phyloP scores from a whole-genome alignment of 2,888 invertebrate species.

The Masnerella sp. region DNA sequence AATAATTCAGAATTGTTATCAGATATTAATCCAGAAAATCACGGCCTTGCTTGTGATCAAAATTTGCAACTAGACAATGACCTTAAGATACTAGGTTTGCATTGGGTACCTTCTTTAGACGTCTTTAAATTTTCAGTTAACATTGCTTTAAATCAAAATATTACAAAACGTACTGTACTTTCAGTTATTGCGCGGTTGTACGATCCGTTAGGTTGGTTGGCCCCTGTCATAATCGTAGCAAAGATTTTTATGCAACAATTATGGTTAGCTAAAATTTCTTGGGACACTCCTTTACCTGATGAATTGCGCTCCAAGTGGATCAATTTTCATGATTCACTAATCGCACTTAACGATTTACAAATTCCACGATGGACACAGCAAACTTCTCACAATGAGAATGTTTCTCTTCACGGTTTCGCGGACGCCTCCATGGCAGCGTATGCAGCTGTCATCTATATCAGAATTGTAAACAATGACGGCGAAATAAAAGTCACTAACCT shows the following conservation, averaged over 20 bases:
- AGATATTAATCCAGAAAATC: not conserved
- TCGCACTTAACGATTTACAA: not conserved
- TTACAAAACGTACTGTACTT: not conserved
- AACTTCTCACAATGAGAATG: not conserved
- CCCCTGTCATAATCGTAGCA: not conserved
- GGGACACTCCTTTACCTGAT: not conserved
- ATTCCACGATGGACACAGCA: not conserved
- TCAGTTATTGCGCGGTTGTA: slow-evolving; percentile 11
- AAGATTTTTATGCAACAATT: slow-evolving; percentile 38
- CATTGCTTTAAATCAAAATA: not conserved
- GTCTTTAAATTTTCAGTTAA: not conserved
- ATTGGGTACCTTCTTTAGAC: slow-evolving; percentile 20
- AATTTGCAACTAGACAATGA: not conserved
- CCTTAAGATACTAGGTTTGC: slow-evolving; percentile 5
- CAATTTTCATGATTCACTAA: not conserved
- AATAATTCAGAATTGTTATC: not conserved
- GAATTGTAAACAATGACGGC: not conserved
- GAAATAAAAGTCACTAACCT: not conserved
- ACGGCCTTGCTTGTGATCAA: not conserved
- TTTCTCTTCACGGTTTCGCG: slow-evolving; percentile 8
- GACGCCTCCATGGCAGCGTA: slow-evolving; percentile 21
- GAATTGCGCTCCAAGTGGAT: not conserved
- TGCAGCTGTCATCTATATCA: slow-evolving; percentile 22
- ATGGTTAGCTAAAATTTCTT: slow-evolving; percentile 1
- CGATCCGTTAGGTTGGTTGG: slow-evolving; percentile 13